These are phyloP conservation scores for Pungitius pungitius DNA, from an alignment of 2,113 vertebrate species.

Conservation along the genomic window DNA sequence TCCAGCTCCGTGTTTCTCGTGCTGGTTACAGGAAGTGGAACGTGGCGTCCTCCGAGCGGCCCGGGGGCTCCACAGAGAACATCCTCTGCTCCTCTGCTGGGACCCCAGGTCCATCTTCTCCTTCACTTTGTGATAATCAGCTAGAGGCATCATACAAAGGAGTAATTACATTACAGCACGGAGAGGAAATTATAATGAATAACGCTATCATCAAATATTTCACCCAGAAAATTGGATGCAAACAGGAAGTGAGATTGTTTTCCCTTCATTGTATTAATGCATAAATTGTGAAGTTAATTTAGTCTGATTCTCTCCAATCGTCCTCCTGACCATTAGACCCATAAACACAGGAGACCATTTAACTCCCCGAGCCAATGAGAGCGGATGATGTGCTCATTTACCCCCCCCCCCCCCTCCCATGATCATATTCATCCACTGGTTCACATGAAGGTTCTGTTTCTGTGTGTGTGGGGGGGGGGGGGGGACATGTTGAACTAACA, in stretches of 20 bases:
- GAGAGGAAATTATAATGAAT: neutral
- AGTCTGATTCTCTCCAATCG: slow-evolving; percentile 11
- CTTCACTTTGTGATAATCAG: neutral
- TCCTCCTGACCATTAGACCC: slow-evolving; percentile 51
- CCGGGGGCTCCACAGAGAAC: too few species aligned
- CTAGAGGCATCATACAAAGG: neutral
- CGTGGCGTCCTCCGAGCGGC: too few species aligned
- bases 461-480: slow-evolving; percentile 5
- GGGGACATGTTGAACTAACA: too few species aligned
- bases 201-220: slow-evolving; percentile 7
- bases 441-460: slow-evolving; percentile 37
- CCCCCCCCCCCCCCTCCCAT: slow-evolving; percentile 31
- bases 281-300: slow-evolving; percentile 25
- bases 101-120: neutral
- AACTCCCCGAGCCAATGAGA: slow-evolving; percentile 51
- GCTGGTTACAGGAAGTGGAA: slow-evolving; percentile 2
- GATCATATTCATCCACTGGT: slow-evolving; percentile 39
- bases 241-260: neutral
- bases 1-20: slow-evolving; percentile 1
- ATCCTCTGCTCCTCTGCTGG: too few species aligned
- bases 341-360: slow-evolving; percentile 57
- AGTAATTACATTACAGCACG: neutral
- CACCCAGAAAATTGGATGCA: neutral
- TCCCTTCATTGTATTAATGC: slow-evolving; percentile 4
- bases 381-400: slow-evolving; percentile 44